Conservation (phyloP, 1,140 invertebrate genomes). For the Pygmarrhopalites habei region DNA sequence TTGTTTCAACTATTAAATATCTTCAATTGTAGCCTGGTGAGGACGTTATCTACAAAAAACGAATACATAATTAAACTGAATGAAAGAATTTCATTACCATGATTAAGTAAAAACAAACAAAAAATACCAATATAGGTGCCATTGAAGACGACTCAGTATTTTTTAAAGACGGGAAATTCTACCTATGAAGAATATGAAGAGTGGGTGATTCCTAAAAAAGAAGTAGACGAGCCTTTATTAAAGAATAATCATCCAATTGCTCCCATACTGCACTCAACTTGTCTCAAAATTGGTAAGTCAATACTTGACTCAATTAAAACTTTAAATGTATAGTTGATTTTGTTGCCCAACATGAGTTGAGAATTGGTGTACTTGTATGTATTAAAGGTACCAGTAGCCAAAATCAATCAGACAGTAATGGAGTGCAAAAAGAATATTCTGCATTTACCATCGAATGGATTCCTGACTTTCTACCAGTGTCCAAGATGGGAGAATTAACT, state of each 20-base stretch:
- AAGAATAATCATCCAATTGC: conserved; percentile 52
- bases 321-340: too few species aligned
- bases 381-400: too few species aligned
- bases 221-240: conserved; percentile 49
- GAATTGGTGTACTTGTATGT: too few species aligned
- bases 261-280: conserved; percentile 61
- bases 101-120: neutral
- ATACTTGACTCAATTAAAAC: too few species aligned
- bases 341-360: too few species aligned
- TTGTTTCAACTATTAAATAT: conserved; percentile 66
- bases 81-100: conserved; percentile 6
- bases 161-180: conserved; percentile 59
- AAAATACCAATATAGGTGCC: conserved; percentile 47
- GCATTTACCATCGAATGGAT: conserved; percentile 71
- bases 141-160: conserved; percentile 58
- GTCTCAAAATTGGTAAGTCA: conserved; percentile 61
- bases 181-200: conserved; percentile 57
- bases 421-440: conserved; percentile 50
- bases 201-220: conserved; percentile 51
- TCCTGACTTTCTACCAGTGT: conserved; percentile 62
- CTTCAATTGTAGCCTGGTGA: conserved; percentile 63
- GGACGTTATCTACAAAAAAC: conserved; percentile 33
- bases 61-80: neutral
- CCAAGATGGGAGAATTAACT: conserved; percentile 59
- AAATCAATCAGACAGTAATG: conserved; percentile 23